phyloP scores from a whole-genome alignment of 2,797 vertebrate genomes.

The Lepidocolaptes lacrymiger region DNA sequence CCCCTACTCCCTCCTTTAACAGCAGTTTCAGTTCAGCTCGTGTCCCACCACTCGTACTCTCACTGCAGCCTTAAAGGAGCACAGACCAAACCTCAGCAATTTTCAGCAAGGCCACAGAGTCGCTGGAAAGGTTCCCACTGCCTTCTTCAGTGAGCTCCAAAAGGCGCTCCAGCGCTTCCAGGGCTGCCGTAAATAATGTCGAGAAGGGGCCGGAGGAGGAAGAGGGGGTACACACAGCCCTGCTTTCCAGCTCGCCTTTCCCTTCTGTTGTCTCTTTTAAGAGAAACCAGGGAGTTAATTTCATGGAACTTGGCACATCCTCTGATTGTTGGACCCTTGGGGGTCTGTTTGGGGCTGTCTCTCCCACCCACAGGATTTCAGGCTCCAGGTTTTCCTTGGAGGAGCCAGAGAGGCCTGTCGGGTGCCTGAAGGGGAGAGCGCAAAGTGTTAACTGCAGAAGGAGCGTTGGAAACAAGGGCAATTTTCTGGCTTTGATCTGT shows the following conservation, averaged over 20 bases:
- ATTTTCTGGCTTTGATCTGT: conserved; percentile 57
- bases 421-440: not conserved
- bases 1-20: not conserved
- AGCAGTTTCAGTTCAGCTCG: not conserved
- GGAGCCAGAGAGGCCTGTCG: not conserved
- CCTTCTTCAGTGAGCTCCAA: conserved; percentile 47
- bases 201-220: conserved; percentile 22
- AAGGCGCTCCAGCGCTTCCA: conserved; percentile 1
- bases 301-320: not conserved
- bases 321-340: not conserved
- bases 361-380: not conserved
- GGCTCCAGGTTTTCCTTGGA: not conserved
- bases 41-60: not conserved
- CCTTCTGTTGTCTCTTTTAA: conserved; percentile 34
- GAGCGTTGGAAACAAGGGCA: not conserved
- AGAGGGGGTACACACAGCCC: not conserved
- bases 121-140: conserved; percentile 33
- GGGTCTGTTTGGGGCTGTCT: not conserved
- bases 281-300: conserved; percentile 14
- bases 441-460: conserved; percentile 22
- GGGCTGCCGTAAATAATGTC: conserved; percentile 42
- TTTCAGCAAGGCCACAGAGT: conserved; percentile 38
- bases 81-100: conserved; percentile 35
- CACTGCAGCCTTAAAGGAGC: conserved; percentile 15
- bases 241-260: not conserved